These are phyloP conservation scores for Alligator mississippiensis DNA, from an alignment of 2,113 vertebrate species.

Conservation along the genomic window DNA sequence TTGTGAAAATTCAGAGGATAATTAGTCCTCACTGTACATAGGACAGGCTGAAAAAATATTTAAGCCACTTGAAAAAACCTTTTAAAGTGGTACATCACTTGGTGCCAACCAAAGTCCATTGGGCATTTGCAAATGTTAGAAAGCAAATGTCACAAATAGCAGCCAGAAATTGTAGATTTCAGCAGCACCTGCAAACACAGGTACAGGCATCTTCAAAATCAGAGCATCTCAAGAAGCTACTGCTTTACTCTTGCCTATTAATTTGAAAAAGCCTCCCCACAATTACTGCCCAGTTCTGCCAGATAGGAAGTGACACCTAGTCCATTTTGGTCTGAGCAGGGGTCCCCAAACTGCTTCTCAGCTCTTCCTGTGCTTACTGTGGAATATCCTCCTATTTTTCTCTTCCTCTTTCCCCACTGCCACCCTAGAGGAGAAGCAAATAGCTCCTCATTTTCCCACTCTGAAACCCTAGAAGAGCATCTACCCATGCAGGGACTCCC, in stretches of 20 bases:
- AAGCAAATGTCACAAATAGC: no score
- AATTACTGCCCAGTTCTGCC: background rate
- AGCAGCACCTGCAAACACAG: background rate
- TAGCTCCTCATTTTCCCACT: background rate
- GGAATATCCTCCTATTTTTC: background rate
- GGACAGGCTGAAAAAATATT: no score
- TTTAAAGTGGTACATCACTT: no score
- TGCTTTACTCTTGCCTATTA: background rate
- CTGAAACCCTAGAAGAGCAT: background rate
- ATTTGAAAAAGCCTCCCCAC: background rate
- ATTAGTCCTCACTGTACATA: no score
- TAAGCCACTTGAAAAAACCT: no score
- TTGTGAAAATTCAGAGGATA: no score
- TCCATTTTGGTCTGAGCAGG: background rate
- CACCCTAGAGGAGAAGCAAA: background rate
- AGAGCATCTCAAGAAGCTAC: background rate
- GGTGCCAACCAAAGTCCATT: no score
- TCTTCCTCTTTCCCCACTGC: background rate
- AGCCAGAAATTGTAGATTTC: background rate
- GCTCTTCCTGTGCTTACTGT: background rate
- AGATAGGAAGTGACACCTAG: no score
- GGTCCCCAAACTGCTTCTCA: background rate
- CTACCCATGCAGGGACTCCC: background rate
- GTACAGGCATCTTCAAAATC: background rate
- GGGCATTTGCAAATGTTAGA: no score